These are phyloP conservation scores for Brachionus manjavacas DNA, from an alignment of 1,140 invertebrate species.

Conservation along the genomic window DNA sequence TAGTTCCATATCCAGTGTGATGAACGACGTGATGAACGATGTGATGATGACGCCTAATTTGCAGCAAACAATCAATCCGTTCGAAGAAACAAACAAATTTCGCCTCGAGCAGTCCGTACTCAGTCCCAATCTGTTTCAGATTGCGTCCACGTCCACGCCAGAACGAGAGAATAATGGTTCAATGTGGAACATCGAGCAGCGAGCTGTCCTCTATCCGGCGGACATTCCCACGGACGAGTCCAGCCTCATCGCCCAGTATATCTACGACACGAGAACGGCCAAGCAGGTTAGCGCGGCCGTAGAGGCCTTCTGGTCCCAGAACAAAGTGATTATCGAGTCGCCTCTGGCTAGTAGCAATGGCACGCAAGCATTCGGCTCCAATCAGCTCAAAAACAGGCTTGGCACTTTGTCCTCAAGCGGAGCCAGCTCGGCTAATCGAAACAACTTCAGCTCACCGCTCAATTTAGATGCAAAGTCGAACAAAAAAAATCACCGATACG, in stretches of 20 bases:
- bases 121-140: constrained; percentile 36
- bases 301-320: constrained; percentile 37
- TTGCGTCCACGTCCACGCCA: constrained; percentile 29
- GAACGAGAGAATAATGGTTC: background rate
- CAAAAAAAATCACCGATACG: background rate
- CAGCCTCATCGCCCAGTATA: constrained; percentile 9
- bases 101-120: constrained; percentile 31
- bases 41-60: background rate
- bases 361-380: background rate
- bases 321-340: constrained; percentile 40
- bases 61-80: constrained; percentile 25
- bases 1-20: constrained; percentile 18
- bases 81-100: constrained; percentile 39
- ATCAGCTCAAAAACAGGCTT: background rate
- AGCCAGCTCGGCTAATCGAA: background rate
- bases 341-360: background rate
- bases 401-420: background rate
- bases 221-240: constrained; percentile 37
- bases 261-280: background rate
- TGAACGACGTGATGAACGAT: constrained; percentile 31
- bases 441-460: background rate
- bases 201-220: constrained; percentile 36
- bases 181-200: constrained; percentile 37
- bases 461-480: background rate
- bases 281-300: constrained; percentile 36